Evolutionary conservation across 1,140 invertebrate species (phyloP).

Genomic region (Eueides isabella): DNA sequence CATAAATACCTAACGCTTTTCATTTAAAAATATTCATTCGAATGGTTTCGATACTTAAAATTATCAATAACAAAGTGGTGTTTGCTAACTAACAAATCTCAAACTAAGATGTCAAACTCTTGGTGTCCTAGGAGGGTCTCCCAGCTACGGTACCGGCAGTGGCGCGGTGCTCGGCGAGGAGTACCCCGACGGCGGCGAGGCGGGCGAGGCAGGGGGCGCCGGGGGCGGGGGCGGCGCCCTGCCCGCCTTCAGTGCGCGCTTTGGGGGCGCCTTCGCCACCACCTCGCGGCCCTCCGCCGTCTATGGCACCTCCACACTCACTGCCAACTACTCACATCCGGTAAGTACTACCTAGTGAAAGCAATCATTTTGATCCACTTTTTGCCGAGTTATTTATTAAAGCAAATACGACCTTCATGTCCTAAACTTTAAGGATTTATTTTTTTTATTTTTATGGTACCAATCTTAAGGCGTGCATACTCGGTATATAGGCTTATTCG

Average conservation of each 20-base stretch:
- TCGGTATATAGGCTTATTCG: too few species aligned
- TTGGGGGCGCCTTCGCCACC: conserved; percentile 62
- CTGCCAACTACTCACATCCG: conserved; percentile 58
- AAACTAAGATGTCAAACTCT: neutral
- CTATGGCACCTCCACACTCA: conserved; percentile 49
- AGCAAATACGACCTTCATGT: too few species aligned
- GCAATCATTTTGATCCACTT: too few species aligned
- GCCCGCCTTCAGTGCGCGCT: conserved; percentile 70
- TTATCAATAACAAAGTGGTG: too few species aligned
- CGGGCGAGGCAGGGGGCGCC: conserved; percentile 41
- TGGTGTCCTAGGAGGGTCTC: conserved; percentile 53
- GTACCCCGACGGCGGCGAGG: conserved; percentile 46
- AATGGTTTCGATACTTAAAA: too few species aligned
- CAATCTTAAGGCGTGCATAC: too few species aligned
- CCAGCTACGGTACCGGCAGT: conserved; percentile 52
- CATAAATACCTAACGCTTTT: too few species aligned
- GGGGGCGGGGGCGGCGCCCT: conserved; percentile 55
- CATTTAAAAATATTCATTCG: too few species aligned
- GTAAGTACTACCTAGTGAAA: conserved; percentile 35
- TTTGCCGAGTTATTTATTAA: too few species aligned
- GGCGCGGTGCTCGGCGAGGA: conserved; percentile 49
- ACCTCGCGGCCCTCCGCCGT: conserved; percentile 55
- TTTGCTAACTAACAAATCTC: neutral
- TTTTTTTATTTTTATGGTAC: too few species aligned
- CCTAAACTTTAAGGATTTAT: too few species aligned